These are phyloP conservation scores for Chironomus tentans DNA, from an alignment of 2,888 invertebrate species.

Conservation along the genomic window DNA sequence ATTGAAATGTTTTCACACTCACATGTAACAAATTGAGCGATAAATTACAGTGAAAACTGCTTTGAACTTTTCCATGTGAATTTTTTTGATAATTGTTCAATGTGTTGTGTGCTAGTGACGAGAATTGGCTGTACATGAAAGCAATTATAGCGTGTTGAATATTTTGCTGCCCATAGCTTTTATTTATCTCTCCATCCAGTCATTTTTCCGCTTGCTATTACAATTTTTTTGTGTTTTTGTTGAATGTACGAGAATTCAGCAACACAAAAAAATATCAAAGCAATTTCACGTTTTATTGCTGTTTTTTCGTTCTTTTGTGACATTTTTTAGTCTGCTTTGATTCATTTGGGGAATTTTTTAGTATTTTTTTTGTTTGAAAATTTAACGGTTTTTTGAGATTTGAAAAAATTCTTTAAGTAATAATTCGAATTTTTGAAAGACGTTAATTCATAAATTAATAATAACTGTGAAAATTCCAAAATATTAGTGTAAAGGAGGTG, in stretches of 20 bases:
- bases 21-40: constrained; percentile 16
- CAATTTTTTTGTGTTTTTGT: not conserved
- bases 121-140: constrained; percentile 6
- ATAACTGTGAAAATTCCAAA: not conserved
- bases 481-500: not conserved
- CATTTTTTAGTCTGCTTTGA: too few relatives aligned
- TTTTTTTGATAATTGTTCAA: not conserved
- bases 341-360: too few relatives aligned
- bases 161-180: not conserved
- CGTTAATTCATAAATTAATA: too few relatives aligned
- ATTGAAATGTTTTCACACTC: constrained; percentile 23
- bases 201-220: not conserved
- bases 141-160: constrained; percentile 21
- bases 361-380: too few relatives aligned
- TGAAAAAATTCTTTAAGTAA: too few relatives aligned
- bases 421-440: too few relatives aligned
- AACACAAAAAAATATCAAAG: too few relatives aligned
- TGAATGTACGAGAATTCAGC: too few relatives aligned
- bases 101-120: not conserved
- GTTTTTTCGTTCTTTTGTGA: too few relatives aligned
- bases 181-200: not conserved
- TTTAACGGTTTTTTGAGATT: too few relatives aligned
- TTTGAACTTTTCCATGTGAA: not conserved
- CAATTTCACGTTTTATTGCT: too few relatives aligned
- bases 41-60: constrained; percentile 8